Evolutionary conservation across 2,797 vertebrate genomes (phyloP), one percentile per base, ranked within the genome.

Genomic region (Cephalopachus bancanus): DNA sequence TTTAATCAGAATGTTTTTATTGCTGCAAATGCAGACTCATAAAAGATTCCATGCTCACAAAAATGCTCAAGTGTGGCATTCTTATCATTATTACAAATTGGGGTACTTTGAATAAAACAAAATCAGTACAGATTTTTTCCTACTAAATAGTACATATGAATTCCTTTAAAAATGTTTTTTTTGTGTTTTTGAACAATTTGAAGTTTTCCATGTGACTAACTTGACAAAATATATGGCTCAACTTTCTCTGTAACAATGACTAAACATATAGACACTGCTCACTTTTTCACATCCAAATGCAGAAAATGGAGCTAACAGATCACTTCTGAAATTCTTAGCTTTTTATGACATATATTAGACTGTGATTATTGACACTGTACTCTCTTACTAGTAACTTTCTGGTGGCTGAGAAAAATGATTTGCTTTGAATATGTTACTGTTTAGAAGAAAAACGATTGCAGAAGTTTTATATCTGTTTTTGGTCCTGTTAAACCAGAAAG

Each of bases 381-480:
- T 91, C 20, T 69, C 4, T 62, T 65, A 83, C 62, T 88, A 94
- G 81, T n/a, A 88, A 28, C 11, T 72, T 81, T 75, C 87, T 37
- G 62, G 83, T 74, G 30, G 65, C 30, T 44, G 55, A 87, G 76
- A 26, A 86, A 76, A 93, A 80, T 51, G 22, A 19, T 95, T 96
- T 93, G 14, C 59, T 95, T 95, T 93, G n/a, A 96, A 28, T 44
- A 1, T 64, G 30, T 95, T 60, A 62, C 17, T 91, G 17, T 76
- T 85, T 64, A 53, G 9, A 90, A 95, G 71, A 83, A 81, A 84
- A 78, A 9, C 12, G 33, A 20, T 53, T 69, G 37, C 22, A 62
- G 49, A 93, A 83, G 44, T 93, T 90, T 92, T 65, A 44, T 83
- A 57, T 85, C 78, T 78, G 28, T n/a, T 95, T 96, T 92, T 69